Base-by-base conservation (phyloP, 2,888 invertebrate genomes). In the Ophraella communa region DNA sequence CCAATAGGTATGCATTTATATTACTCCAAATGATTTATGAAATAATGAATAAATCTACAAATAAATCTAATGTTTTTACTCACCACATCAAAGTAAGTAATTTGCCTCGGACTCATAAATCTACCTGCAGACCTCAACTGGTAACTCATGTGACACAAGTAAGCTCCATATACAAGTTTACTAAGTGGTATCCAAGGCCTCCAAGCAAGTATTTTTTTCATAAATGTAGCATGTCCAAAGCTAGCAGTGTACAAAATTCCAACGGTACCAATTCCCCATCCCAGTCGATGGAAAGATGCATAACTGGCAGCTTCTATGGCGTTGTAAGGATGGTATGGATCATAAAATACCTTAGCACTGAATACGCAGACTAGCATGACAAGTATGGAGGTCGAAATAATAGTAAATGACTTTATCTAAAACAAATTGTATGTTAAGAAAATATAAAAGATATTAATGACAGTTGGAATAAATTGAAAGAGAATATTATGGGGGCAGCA, bases 121-220 rank as follows among this genome's bases (percentile, higher is more conserved):
- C 83, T 80, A 47, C 83, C 86, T 1, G 86, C 84, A 49, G 84
- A 83, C 30, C 87, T 76, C 0, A 83, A 74, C 64, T 87, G 86
- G 59, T 88, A 79, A 20, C 84, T 66, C 68, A 85, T 81, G 74
- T 89, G 89, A 0, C 85, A 82, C 54, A 89, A 77, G 27, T 71
- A 71, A 0, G 87, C 87, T 51, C 77, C 44, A 74, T 88, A 89
- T 0, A 86, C 82, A 27, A 89, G 81, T 54, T 87, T 84, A 70
- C 88, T 87, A 0, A 88, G 80, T 0, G 87, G 86, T 47, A 85
- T 84, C 85, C 86, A 88, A 0, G 86, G 85, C 51, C 82, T 83
- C 88, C 88, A 88, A 51, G 83, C 82, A 1, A 88, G 76, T 51
- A 86, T 81, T 82, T 84, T 74, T 14, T 74, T 71, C 24, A 80